Percentiles rank a stretch among this genome's conserved stretches.
Conservation (phyloP, 2,113 vertebrate genomes). For the Pedionomus torquatus region DNA sequence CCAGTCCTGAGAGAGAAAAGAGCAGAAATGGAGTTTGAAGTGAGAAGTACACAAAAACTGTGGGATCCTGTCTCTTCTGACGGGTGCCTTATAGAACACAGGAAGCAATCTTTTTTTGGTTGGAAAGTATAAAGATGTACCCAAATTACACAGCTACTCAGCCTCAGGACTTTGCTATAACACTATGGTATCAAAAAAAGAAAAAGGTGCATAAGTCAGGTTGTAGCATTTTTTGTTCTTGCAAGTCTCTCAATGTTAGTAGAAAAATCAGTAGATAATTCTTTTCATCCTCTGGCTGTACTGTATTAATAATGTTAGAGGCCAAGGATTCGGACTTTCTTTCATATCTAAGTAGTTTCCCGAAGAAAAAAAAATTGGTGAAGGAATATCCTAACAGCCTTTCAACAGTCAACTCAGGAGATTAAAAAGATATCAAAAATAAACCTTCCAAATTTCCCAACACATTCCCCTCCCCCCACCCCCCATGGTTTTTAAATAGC, state of each 20-base stretch:
- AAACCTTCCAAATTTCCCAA: not conserved
- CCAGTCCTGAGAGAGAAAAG: not conserved
- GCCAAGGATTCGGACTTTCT: not conserved
- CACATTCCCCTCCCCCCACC: not conserved
- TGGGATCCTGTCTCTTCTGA: not conserved
- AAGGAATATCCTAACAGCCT: not conserved
- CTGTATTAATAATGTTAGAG: not conserved
- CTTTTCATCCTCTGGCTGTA: not conserved
- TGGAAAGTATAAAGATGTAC: not conserved
- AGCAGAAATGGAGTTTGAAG: not conserved
- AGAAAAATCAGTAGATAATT: not conserved
- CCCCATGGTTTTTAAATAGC: not conserved
- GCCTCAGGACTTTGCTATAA: not conserved
- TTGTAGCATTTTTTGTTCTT: not conserved
- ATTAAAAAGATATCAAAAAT: not conserved
- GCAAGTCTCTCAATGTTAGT: not conserved
- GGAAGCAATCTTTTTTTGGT: not conserved
- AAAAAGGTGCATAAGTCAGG: not conserved
- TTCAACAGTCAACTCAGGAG: not conserved
- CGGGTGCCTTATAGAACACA: not conserved
- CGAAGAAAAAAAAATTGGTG: not conserved
- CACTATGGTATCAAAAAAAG: not conserved
- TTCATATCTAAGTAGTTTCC: not conserved
- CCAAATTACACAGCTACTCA: not conserved
- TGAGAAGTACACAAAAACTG: not conserved